Evolutionary conservation across 2,888 invertebrate genomes (phyloP).

Genomic region (Phymatocera aterrima): DNA sequence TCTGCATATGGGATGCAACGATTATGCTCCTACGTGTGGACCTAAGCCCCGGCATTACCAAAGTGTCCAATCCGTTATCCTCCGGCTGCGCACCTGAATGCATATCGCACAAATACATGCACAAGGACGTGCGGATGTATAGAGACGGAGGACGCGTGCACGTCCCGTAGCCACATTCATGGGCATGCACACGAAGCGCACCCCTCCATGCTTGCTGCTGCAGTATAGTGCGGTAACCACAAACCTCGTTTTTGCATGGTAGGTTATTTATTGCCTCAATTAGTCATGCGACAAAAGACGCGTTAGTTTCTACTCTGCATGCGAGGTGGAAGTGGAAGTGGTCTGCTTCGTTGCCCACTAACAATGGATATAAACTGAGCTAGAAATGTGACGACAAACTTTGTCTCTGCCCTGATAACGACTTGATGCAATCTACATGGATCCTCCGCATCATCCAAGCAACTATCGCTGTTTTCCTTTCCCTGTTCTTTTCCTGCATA

Average conservation of each 20-base stretch:
- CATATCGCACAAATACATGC: slow-evolving; percentile 50
- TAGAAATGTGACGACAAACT: slow-evolving; percentile 13
- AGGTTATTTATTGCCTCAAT: slow-evolving; percentile 66
- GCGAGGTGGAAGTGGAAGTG: too few species aligned
- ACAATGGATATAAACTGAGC: slow-evolving; percentile 55
- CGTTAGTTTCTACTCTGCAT: slow-evolving; percentile 57
- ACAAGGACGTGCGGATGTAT: slow-evolving; percentile 28
- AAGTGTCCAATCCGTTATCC: slow-evolving; percentile 64
- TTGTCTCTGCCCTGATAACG: slow-evolving; percentile 19
- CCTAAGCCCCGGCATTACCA: slow-evolving; percentile 61
- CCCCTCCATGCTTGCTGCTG: slow-evolving; percentile 4
- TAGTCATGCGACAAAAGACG: slow-evolving; percentile 68
- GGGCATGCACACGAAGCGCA: neutral
- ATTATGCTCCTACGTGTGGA: slow-evolving; percentile 67
- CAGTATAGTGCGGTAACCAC: slow-evolving; percentile 43
- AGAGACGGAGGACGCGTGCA: slow-evolving; percentile 46
- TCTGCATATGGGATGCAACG: slow-evolving; percentile 62
- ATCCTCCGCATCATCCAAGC: neutral
- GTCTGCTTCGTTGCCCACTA: slow-evolving; percentile 58
- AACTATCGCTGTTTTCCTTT: neutral
- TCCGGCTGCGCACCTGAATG: slow-evolving; percentile 63
- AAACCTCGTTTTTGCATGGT: slow-evolving; percentile 57
- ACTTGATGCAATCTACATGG: slow-evolving; percentile 31
- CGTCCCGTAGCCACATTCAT: slow-evolving; percentile 23
- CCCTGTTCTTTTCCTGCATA: neutral